Evolutionary conservation across 2,113 vertebrate genomes (phyloP).

Genomic region (Ammodytes dubius): DNA sequence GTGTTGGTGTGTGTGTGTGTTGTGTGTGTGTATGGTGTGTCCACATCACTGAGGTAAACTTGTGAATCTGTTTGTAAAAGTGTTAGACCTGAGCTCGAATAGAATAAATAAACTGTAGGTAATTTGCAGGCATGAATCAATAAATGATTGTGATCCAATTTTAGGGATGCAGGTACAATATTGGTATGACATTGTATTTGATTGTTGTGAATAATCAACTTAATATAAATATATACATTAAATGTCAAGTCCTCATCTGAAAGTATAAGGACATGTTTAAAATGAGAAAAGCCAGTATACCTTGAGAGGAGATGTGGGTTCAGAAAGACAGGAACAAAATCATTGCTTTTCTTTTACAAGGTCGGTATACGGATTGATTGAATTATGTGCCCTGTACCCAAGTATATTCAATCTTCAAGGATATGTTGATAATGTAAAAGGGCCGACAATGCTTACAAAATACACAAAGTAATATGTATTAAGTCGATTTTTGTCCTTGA

Average conservation of each 20-base stretch:
- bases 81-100: neutral
- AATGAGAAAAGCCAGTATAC: neutral
- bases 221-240: no score
- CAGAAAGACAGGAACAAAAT: neutral
- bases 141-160: neutral
- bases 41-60: constrained; percentile 18
- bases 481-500: no score
- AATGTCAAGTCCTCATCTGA: neutral
- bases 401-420: no score
- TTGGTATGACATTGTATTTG: no score
- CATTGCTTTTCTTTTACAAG: neutral
- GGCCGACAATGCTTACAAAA: no score
- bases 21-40: no score
- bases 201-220: no score
- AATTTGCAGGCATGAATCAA: neutral
- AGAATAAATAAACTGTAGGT: neutral
- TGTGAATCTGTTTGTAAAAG: constrained; percentile 57
- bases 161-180: neutral
- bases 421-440: no score
- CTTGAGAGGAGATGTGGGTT: neutral
- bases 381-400: neutral
- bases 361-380: neutral
- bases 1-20: constrained; percentile 16
- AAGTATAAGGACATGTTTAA: neutral
- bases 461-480: neutral